These are phyloP conservation scores for Drosophila hamatofila DNA, from an alignment of 2,888 invertebrate genomes.

Conservation along the genomic window DNA sequence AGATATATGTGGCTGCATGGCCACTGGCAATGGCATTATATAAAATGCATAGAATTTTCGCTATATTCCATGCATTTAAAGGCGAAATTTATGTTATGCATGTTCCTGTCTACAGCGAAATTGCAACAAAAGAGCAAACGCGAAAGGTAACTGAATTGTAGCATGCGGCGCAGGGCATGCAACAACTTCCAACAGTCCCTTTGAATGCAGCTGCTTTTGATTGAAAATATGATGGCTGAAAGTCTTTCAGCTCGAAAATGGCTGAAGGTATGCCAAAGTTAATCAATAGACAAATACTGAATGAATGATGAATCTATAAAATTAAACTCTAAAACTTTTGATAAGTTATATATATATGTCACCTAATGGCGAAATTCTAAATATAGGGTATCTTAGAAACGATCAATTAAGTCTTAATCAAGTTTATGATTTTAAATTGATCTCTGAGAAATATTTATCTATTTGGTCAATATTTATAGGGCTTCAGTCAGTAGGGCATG, in stretches of 20 bases:
- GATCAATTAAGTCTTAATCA: neutral
- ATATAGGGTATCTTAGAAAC: neutral
- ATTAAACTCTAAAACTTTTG: neutral
- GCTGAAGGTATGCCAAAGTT: neutral
- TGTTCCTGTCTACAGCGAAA: conserved; percentile 49
- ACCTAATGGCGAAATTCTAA: neutral
- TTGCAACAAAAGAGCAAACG: conserved; percentile 25
- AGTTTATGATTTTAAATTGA: neutral
- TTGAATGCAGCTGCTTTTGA: conserved; percentile 8
- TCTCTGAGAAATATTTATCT: neutral
- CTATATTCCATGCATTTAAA: conserved; percentile 70
- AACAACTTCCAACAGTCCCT: conserved; percentile 5
- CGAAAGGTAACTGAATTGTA: conserved; percentile 3
- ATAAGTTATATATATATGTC: neutral
- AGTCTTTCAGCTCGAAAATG: neutral
- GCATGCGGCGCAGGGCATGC: conserved; percentile 7
- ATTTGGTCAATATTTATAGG: neutral
- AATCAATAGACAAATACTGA: neutral
- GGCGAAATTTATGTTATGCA: conserved; percentile 73
- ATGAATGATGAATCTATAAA: neutral
- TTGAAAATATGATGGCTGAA: conserved; percentile 2
- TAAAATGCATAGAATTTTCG: conserved; percentile 78
- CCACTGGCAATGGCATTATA: conserved; percentile 62
- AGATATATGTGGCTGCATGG: conserved; percentile 28
- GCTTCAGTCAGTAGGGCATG: neutral